Conservation (phyloP, 2,113 vertebrate genomes). For the Aegithalos caudatus region DNA sequence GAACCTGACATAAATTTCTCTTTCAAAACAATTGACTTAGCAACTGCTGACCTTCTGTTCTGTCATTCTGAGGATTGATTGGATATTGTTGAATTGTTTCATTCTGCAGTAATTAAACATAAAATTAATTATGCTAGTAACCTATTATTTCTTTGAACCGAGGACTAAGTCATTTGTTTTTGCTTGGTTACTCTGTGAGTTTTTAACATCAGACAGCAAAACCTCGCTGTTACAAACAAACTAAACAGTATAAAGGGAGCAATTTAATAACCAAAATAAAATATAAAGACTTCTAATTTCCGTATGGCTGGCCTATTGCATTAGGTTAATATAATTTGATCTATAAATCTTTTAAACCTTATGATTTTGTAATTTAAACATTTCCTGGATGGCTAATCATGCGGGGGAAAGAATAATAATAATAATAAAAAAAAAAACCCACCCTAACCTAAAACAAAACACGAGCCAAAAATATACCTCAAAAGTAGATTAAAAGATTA, state of each 20-base stretch:
- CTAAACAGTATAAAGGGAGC: conserved; percentile 68
- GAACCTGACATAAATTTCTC: conserved; percentile 81
- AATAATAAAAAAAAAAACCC: not conserved
- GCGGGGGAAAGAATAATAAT: conserved; percentile 69
- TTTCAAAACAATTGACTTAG: conserved; percentile 86
- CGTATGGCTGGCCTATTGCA: conserved; percentile 74
- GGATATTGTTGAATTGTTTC: conserved; percentile 84
- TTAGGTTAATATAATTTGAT: conserved; percentile 78
- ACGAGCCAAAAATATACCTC: conserved; percentile 52
- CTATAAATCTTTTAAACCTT: conserved; percentile 79
- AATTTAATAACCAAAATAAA: conserved; percentile 76
- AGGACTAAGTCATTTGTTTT: conserved; percentile 79
- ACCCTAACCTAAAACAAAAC: conserved; percentile 33
- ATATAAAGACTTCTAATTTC: conserved; percentile 77
- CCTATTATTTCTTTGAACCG: conserved; percentile 81
- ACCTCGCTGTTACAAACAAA: conserved; percentile 63
- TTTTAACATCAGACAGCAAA: conserved; percentile 71
- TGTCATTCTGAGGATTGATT: conserved; percentile 79
- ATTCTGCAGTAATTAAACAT: conserved; percentile 84
- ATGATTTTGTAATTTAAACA: conserved; percentile 81
- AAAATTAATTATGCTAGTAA: conserved; percentile 85
- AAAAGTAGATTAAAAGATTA: conserved; percentile 48
- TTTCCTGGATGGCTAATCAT: conserved; percentile 82
- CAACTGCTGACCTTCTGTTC: conserved; percentile 83
- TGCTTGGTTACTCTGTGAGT: conserved; percentile 71